Base-by-base conservation (phyloP, 2,888 invertebrate species). In the Aphodius sticticus region DNA sequence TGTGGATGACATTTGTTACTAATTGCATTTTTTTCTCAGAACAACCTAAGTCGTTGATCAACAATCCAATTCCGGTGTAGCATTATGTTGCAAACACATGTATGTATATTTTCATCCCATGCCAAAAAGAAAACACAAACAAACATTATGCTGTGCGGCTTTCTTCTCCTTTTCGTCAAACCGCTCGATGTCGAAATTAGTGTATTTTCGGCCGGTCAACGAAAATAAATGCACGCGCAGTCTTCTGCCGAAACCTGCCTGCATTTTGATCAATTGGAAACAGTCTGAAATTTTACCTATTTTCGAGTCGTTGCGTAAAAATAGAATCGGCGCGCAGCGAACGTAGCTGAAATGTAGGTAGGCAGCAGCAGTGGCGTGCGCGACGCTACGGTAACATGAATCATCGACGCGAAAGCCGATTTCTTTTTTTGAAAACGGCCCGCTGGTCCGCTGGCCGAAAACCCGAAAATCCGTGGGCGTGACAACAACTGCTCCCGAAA, bases 201-300 rank as follows among this genome's bases (percentile, higher is more conserved):
- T 53, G 12, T 53, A 53, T 53, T 53, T 53, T 53, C 53, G 53
- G 53, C 12, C 53, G 9, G 53, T 53, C 53, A 53, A 53, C 53
- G 12, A 12, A 53, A 53, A 53, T 53, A 53, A 53, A 53, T 53
- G 53, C 53, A 53, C 53, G 53, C 53, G 53, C 53, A 9, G 53
- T 7, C 53, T 53, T 53, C 53, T 53, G 9, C 53, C 12, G 53
- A 53, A 53, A 53, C 53, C 53, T 53, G 53, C 53, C 53, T 53
- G 53, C 53, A 53, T 53, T 53, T 53, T 53, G 53, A 53, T 53
- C 53, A 53, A 53, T 53, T 53, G 53, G 53, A 53, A 53, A 53
- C 53, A 53, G 53, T 53, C 53, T 9, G 53, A 53, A 53, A 53
- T 53, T 53, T 53, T 53, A 53, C 53, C 53, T 53, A 53, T 53